Base-by-base conservation (phyloP, 2,797 vertebrate species). In the Prionace glauca region DNA sequence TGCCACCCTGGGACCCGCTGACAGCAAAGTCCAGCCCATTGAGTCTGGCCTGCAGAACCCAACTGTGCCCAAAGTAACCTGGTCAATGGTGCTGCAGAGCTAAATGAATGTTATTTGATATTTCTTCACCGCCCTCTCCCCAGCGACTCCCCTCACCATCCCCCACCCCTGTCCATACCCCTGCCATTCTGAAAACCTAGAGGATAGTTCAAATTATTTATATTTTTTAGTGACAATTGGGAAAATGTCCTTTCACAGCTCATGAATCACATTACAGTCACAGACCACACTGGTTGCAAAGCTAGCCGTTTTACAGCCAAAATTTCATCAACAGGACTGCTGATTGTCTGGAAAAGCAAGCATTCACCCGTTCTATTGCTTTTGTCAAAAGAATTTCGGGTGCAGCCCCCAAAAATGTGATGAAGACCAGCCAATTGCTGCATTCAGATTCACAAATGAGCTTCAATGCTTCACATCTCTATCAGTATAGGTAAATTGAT, bases 401-500 rank as follows among this genome's bases (percentile, higher is more conserved):
- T 65, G 69, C 65, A 69, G n/a, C 67, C 65, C 69, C 90, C n/a
- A 92, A 67, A 92, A 67, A 69, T 92, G 90, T 92, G 36, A 92
- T 69, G 90, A 41, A 92, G 69, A 92, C 3, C 65, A 92, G n/a
- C 45, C 65, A 22, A 2, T 69, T 24, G 90, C 36, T 18, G 1
- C 32, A 69, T 41, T 92, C 62, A 67, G 65, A 92, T 92, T 92
- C 20, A 92, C 36, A 92, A 69, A 92, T 41, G 81, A 84, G 41
- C 41, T 84, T 45, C 81, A 45, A 41, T 24, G 16, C 62, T 69
- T 92, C 69, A 20, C 20, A 69, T 69, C 65, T 69, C 90, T n/a
- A 41, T 92, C 62, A 62, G 87, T 32, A 16, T 65, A 92, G 32
- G 65, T 92, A 92, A 92, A 92, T 41, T 92, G 90, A 92, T 92